Evolutionary conservation across 2,113 vertebrate genomes (phyloP).

Genomic region (Gymnarchus niloticus): DNA sequence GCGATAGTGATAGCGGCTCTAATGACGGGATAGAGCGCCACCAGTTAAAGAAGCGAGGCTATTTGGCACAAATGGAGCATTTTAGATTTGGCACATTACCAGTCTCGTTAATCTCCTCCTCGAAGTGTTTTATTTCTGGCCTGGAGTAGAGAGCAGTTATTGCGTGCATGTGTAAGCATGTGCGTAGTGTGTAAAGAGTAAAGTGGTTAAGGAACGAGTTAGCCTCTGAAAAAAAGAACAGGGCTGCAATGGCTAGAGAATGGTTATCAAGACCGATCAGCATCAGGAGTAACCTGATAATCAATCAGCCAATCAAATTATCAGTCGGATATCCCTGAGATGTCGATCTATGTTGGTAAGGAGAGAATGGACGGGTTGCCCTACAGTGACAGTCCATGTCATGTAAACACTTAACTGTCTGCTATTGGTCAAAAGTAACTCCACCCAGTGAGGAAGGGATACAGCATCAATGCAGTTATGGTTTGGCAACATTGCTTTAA

Average conservation of each 20-base stretch:
- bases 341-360: background rate
- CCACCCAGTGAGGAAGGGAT: background rate
- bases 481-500: background rate
- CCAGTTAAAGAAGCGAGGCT: conserved; percentile 16
- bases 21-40: background rate
- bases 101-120: conserved; percentile 13
- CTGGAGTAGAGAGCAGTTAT: background rate
- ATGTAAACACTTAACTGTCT: background rate
- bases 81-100: conserved; percentile 17
- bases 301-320: background rate
- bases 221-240: background rate
- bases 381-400: background rate
- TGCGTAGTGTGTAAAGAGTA: background rate
- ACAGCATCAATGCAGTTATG: too few relatives aligned
- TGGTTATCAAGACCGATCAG: background rate
- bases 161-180: background rate
- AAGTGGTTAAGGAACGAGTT: background rate
- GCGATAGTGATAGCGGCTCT: background rate
- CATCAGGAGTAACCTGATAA: too few relatives aligned
- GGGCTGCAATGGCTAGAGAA: background rate
- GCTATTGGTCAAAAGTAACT: background rate
- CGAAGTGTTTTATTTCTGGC: background rate
- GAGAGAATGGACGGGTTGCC: background rate
- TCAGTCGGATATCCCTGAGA: background rate
- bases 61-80: conserved; percentile 25